phyloP scores from a whole-genome alignment of 2,797 vertebrate species.

The Centroberyx gerrardi region DNA sequence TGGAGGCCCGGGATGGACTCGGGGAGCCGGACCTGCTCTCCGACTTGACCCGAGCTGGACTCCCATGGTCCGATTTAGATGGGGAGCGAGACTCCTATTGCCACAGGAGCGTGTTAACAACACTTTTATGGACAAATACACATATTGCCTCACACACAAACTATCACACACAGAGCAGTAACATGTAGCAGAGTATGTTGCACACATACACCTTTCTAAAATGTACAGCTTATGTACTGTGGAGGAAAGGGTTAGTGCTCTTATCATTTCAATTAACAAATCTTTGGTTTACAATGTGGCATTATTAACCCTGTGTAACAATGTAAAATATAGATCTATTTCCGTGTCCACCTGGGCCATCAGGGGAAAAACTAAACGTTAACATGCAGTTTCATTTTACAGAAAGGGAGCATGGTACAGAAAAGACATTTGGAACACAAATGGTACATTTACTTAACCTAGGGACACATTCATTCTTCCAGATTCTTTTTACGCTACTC shows the following conservation, averaged over 20 bases:
- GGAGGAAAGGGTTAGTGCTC: conserved; percentile 92
- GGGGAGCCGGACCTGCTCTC: conserved; percentile 93
- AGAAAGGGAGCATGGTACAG: conserved; percentile 90
- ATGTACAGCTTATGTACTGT: conserved; percentile 83
- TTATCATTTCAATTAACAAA: conserved; percentile 52
- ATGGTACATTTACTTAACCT: conserved; percentile 99
- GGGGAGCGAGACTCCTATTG: conserved; percentile 93
- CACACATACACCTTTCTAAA: conserved; percentile 55
- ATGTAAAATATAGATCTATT: conserved; percentile 67
- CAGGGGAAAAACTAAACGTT: conserved; percentile 86
- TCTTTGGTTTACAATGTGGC: conserved; percentile 47
- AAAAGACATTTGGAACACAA: conserved; percentile 92
- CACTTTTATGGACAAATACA: conserved; percentile 31
- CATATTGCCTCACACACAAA: conserved; percentile 51
- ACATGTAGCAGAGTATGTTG: conserved; percentile 39
- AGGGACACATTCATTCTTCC: conserved; percentile 99
- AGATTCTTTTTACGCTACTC: conserved; percentile 98
- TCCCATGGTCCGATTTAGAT: conserved; percentile 93
- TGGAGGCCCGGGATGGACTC: conserved; percentile 91
- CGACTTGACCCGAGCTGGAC: conserved; percentile 92
- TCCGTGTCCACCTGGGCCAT: conserved; percentile 91
- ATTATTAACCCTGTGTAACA: conserved; percentile 62
- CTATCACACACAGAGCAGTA: conserved; percentile 38
- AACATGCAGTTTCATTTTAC: conserved; percentile 94
- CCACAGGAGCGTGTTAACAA: conserved; percentile 89